phyloP scores from a whole-genome alignment of 2,888 invertebrate species.

The Elaeidobius kamerunicus region DNA sequence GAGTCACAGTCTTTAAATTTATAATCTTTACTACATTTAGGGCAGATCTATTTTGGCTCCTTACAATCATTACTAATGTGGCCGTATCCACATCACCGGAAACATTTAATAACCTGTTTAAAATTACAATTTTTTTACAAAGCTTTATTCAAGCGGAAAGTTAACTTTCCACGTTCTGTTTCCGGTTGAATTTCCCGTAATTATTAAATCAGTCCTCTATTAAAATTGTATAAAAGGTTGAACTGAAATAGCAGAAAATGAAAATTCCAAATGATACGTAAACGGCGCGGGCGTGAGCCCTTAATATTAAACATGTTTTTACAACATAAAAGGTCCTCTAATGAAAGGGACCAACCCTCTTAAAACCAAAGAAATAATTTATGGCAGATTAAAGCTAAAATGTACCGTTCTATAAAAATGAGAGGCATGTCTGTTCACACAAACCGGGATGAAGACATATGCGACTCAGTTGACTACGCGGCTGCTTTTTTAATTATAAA shows the following conservation, averaged over 20 bases:
- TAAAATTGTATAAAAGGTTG: slow-evolving; percentile 8
- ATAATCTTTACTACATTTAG: too few species aligned
- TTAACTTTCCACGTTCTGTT: too few species aligned
- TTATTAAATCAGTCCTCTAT: not conserved
- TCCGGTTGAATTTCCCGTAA: too few species aligned
- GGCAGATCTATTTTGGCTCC: too few species aligned
- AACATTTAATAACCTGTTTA: too few species aligned
- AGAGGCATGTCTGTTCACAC: slow-evolving; percentile 16
- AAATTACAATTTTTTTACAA: too few species aligned
- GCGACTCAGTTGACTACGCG: not conserved
- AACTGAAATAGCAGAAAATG: slow-evolving; percentile 4
- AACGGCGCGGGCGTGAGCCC: slow-evolving; percentile 15
- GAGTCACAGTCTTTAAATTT: too few species aligned
- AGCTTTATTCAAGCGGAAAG: too few species aligned
- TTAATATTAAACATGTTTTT: slow-evolving; percentile 21
- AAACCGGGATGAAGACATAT: slow-evolving; percentile 10
- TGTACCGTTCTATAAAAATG: slow-evolving; percentile 23
- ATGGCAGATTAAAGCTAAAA: slow-evolving; percentile 34
- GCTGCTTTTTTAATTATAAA: slow-evolving; percentile 1
- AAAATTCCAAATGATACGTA: slow-evolving; percentile 12
- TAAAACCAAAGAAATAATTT: slow-evolving; percentile 32
- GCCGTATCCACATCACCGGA: too few species aligned
- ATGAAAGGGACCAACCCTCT: slow-evolving; percentile 32
- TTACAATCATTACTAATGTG: too few species aligned
- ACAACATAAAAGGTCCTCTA: slow-evolving; percentile 28